Conservation (phyloP, 2,797 vertebrate species). For the Bradypodion ventrale region DNA sequence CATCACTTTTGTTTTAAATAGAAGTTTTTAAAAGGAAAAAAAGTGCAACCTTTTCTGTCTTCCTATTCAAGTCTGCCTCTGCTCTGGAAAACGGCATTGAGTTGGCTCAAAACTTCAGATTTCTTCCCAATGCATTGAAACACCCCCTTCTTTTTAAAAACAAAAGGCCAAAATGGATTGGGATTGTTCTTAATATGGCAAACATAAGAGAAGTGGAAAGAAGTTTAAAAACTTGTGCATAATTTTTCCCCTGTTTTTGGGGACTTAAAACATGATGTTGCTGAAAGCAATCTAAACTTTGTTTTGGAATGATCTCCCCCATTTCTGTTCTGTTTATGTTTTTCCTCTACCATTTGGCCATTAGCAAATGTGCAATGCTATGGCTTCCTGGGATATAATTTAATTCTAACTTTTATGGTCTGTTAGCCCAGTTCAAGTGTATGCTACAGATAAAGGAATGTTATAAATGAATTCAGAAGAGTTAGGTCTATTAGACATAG, state of each 20-base stretch:
- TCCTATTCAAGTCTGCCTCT: constrained; percentile 82
- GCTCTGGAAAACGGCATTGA: constrained; percentile 85
- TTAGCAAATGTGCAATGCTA: constrained; percentile 84
- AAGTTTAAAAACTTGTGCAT: constrained; percentile 43
- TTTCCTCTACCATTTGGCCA: constrained; percentile 84
- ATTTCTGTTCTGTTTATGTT: constrained; percentile 25
- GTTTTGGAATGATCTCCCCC: constrained; percentile 82
- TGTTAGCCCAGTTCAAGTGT: constrained; percentile 85
- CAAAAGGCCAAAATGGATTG: constrained; percentile 81
- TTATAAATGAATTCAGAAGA: constrained; percentile 82
- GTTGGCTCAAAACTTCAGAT: constrained; percentile 84
- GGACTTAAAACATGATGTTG: constrained; percentile 81
- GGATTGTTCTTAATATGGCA: constrained; percentile 75
- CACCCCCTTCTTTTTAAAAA: constrained; percentile 76
- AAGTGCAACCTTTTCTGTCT: constrained; percentile 87
- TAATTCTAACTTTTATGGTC: constrained; percentile 86
- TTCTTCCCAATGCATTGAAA: constrained; percentile 86
- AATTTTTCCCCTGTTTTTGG: constrained; percentile 66
- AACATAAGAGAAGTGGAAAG: constrained; percentile 70
- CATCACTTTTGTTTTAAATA: constrained; percentile 92
- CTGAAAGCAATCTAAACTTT: constrained; percentile 84
- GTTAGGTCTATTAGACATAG: constrained; percentile 83
- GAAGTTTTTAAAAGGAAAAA: constrained; percentile 81
- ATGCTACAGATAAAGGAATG: constrained; percentile 86
- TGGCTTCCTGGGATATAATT: constrained; percentile 86